Evolutionary conservation across 2,113 vertebrate genomes (phyloP).

Genomic region (Coreoperca whiteheadi): DNA sequence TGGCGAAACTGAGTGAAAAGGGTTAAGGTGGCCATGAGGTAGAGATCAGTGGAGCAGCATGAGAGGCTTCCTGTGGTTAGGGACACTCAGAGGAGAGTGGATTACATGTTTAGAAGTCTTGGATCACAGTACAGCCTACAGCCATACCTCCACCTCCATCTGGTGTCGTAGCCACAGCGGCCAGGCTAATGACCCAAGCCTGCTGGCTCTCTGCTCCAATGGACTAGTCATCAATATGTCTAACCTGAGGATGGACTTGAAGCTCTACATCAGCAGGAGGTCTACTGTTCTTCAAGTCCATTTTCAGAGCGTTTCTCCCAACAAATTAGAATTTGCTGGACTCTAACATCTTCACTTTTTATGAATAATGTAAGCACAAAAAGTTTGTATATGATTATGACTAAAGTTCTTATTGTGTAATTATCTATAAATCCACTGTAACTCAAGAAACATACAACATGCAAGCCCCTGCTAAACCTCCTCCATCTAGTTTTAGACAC

Average conservation of each 20-base stretch:
- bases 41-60: slow-evolving; percentile 70
- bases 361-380: not conserved
- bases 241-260: slow-evolving; percentile 61
- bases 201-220: slow-evolving; percentile 50
- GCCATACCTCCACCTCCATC: slow-evolving; percentile 71
- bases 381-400: not conserved
- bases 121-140: slow-evolving; percentile 77
- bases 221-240: slow-evolving; percentile 69
- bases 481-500: not conserved
- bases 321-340: slow-evolving; percentile 4
- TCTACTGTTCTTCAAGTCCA: slow-evolving; percentile 35
- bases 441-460: not conserved
- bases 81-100: slow-evolving; percentile 70
- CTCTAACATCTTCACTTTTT: not conserved
- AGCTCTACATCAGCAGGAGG: slow-evolving; percentile 60
- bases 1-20: slow-evolving; percentile 27
- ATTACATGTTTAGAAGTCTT: slow-evolving; percentile 74
- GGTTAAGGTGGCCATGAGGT: slow-evolving; percentile 39
- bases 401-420: not conserved
- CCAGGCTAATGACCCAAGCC: slow-evolving; percentile 67
- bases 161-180: slow-evolving; percentile 57
- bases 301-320: slow-evolving; percentile 37
- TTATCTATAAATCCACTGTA: not conserved
- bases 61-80: slow-evolving; percentile 74
- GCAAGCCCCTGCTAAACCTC: not conserved